Percentiles rank a stretch among this genome's conserved stretches.
phyloP scores from a whole-genome alignment of 2,797 vertebrate genomes.

The Danio jaintianensis region DNA sequence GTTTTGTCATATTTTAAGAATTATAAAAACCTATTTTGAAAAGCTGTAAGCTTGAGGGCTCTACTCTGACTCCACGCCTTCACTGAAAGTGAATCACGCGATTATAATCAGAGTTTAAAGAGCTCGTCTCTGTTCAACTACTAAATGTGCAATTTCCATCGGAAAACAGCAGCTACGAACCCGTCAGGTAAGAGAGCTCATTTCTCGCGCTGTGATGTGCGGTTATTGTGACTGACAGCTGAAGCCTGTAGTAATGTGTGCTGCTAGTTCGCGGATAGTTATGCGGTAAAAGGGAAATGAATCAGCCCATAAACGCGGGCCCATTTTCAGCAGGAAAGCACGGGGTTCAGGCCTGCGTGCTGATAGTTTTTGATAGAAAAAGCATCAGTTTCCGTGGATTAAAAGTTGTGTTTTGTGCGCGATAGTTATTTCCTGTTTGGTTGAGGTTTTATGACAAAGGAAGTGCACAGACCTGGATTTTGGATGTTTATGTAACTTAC shows the following conservation, averaged over 20 bases:
- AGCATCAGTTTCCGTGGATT: not conserved
- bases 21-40: not conserved
- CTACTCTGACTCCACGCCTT: not conserved
- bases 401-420: not conserved
- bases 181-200: slow-evolving; percentile 45
- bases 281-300: slow-evolving; percentile 44
- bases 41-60: not conserved
- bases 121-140: slow-evolving; percentile 10
- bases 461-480: not conserved
- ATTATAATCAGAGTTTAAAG: slow-evolving; percentile 6
- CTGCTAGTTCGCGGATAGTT: slow-evolving; percentile 38
- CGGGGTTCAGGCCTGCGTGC: slow-evolving; percentile 56
- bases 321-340: slow-evolving; percentile 53
- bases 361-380: not conserved
- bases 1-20: not conserved
- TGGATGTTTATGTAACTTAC: not conserved
- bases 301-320: slow-evolving; percentile 46
- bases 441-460: not conserved
- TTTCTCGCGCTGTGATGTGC: slow-evolving; percentile 14
- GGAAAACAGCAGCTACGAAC: slow-evolving; percentile 3
- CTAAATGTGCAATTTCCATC: not conserved
- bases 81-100: not conserved
- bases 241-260: slow-evolving; percentile 1
- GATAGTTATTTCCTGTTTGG: not conserved
- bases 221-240: slow-evolving; percentile 11